Evolutionary conservation across 1,140 invertebrate genomes (phyloP).

Genomic region (Panonychus citri): DNA sequence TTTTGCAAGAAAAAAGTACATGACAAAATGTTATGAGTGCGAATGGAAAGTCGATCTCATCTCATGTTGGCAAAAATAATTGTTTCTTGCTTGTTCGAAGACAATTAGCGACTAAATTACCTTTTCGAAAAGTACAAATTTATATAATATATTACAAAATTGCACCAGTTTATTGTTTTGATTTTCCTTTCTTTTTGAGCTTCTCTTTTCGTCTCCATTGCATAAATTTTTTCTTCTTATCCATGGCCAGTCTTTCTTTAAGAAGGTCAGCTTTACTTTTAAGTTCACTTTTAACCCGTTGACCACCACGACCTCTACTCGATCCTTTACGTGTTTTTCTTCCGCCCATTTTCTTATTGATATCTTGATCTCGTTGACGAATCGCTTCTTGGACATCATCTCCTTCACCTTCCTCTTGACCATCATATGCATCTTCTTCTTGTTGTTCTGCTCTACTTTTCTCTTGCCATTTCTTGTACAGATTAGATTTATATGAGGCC

Average conservation of each 20-base stretch:
- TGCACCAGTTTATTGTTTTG: too few species aligned
- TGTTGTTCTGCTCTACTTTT: not conserved
- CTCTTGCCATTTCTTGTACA: conserved; percentile 58
- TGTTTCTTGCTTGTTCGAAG: too few species aligned
- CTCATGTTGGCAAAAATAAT: too few species aligned
- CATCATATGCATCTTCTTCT: not conserved
- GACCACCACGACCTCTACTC: too few species aligned
- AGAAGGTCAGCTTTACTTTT: not conserved
- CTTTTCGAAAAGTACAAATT: not conserved
- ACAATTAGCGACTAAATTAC: too few species aligned
- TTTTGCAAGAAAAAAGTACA: too few species aligned
- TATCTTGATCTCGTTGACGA: not conserved
- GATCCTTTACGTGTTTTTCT: not conserved
- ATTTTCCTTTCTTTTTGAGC: not conserved
- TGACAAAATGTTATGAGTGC: too few species aligned
- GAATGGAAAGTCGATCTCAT: too few species aligned
- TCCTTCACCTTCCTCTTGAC: not conserved
- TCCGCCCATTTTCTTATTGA: not conserved
- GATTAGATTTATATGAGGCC: conserved; percentile 70
- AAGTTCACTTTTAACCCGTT: not conserved
- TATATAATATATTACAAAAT: not conserved
- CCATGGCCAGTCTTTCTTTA: not conserved
- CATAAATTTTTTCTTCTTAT: not conserved
- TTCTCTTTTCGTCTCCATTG: not conserved
- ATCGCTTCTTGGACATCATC: not conserved